These are phyloP conservation scores for Hemitrygon akajei DNA, from an alignment of 2,797 vertebrate species.

Conservation along the genomic window DNA sequence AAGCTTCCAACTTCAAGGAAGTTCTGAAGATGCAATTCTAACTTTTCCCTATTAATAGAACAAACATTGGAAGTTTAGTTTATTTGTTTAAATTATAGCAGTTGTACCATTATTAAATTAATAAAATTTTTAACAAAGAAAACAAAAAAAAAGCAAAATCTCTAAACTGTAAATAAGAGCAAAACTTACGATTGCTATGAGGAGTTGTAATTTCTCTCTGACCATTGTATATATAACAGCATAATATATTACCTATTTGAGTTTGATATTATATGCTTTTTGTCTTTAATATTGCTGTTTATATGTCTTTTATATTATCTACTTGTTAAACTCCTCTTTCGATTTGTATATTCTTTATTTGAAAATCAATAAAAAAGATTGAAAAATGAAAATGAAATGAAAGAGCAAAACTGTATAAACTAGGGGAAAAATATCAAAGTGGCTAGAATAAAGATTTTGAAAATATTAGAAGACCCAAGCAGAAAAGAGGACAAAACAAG, in stretches of 20 bases:
- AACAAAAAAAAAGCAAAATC: neutral
- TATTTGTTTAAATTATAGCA: neutral
- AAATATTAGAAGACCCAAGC: neutral
- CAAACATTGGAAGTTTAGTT: neutral
- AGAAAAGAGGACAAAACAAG: neutral
- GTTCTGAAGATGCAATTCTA: conserved; percentile 63
- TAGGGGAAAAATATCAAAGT: neutral
- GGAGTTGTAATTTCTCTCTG: too few species aligned
- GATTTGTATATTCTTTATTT: too few species aligned
- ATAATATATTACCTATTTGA: too few species aligned
- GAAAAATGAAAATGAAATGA: too few species aligned
- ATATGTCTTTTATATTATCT: too few species aligned
- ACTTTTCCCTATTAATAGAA: conserved; percentile 58
- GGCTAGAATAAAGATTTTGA: neutral
- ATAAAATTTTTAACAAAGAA: neutral
- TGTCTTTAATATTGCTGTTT: too few species aligned
- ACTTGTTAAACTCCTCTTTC: too few species aligned
- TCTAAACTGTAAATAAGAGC: neutral
- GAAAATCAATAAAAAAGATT: too few species aligned
- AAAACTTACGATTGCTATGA: too few species aligned
- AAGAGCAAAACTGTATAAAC: neutral
- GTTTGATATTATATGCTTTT: too few species aligned
- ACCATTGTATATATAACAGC: too few species aligned
- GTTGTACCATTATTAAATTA: neutral
- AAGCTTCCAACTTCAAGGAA: conserved; percentile 62